phyloP scores from a whole-genome alignment of 92 coral and sea anemone species.

The Epizoanthus ramosus region DNA sequence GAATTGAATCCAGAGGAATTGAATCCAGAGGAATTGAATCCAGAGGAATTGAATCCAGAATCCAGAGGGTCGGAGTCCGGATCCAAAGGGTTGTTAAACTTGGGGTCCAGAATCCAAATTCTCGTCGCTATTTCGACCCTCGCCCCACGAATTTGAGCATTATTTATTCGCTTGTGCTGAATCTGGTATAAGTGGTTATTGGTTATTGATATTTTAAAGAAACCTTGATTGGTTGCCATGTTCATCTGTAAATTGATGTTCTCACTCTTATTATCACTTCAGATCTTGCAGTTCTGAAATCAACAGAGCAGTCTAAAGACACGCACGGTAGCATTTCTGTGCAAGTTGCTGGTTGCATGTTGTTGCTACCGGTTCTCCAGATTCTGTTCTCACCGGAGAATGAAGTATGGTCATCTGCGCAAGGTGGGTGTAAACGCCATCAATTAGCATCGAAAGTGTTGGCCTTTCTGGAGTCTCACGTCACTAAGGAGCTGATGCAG shows the following conservation, averaged over 20 bases:
- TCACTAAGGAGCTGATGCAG: neutral
- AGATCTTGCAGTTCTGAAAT: slow-evolving; percentile 51
- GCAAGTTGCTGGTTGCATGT: slow-evolving; percentile 10
- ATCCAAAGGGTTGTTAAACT: too few relatives aligned
- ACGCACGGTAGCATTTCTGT: neutral
- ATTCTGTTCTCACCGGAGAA: slow-evolving; percentile 55
- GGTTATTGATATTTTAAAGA: too few relatives aligned
- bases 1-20: too few relatives aligned
- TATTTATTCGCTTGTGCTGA: too few relatives aligned
- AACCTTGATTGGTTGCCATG: too few relatives aligned
- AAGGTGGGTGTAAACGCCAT: neutral
- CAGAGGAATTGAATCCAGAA: too few relatives aligned
- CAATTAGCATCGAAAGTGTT: slow-evolving; percentile 16
- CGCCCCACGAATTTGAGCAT: too few relatives aligned
- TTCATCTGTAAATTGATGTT: neutral
- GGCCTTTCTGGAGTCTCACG: neutral
- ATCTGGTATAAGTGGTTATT: too few relatives aligned
- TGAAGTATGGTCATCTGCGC: slow-evolving; percentile 21
- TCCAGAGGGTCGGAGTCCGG: too few relatives aligned
- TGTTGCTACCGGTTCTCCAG: slow-evolving; percentile 80
- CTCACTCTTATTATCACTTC: neutral
- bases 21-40: too few relatives aligned
- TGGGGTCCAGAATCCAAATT: too few relatives aligned
- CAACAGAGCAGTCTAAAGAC: slow-evolving; percentile 17
- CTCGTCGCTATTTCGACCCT: too few relatives aligned